These are phyloP conservation scores for Acrobasis consociella DNA, from an alignment of 2,888 invertebrate species.

Conservation along the genomic window DNA sequence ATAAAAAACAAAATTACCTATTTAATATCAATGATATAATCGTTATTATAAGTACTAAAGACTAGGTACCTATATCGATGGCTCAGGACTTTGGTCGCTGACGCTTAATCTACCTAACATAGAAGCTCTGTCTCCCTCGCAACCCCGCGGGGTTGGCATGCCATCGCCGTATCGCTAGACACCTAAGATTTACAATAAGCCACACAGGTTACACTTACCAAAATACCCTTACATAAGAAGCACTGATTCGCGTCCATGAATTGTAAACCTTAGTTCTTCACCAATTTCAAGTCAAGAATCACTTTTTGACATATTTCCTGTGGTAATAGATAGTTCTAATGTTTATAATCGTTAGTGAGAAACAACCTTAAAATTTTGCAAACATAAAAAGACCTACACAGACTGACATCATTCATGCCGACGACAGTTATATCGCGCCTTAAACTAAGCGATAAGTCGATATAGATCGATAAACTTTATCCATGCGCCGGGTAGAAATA, in stretches of 20 bases:
- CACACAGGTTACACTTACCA: constrained; percentile 19
- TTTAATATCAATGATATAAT: too few relatives aligned
- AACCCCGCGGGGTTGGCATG: not conserved
- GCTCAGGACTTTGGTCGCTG: constrained; percentile 23
- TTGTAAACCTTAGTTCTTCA: constrained; percentile 24
- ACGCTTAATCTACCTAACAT: constrained; percentile 16
- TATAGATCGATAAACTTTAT: not conserved
- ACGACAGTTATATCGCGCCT: not conserved
- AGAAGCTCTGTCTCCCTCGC: constrained; percentile 21
- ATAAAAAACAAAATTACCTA: too few relatives aligned
- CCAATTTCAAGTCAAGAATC: constrained; percentile 12
- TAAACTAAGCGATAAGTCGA: not conserved
- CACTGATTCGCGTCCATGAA: constrained; percentile 10
- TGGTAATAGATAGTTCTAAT: not conserved
- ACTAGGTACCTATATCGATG: constrained; percentile 15
- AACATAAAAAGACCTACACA: not conserved
- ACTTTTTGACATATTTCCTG: constrained; percentile 12
- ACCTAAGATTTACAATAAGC: constrained; percentile 21
- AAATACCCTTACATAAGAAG: constrained; percentile 1
- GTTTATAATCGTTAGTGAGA: too few relatives aligned
- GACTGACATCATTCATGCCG: not conserved
- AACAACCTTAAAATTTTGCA: too few relatives aligned
- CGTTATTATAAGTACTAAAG: too few relatives aligned
- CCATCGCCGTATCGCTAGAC: constrained; percentile 9
- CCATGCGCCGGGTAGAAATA: too few relatives aligned